Conservation (phyloP, 2,113 vertebrate genomes). For the Ceratotherium simum region DNA sequence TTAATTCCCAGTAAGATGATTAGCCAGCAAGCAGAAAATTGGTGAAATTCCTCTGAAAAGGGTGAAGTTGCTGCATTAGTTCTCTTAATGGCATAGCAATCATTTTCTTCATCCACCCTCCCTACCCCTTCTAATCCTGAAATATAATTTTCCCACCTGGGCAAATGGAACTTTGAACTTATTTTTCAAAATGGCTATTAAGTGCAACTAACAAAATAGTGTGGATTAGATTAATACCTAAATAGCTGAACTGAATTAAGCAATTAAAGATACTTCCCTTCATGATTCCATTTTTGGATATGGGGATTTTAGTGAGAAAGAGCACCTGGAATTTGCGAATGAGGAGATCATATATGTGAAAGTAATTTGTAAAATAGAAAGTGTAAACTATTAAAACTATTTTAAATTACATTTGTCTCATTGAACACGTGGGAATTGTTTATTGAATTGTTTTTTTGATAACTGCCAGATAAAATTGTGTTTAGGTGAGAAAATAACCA, state of each 20-base stretch:
- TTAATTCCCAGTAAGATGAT: constrained; percentile 72
- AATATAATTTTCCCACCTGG: constrained; percentile 63
- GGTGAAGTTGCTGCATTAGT: neutral
- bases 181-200: constrained; percentile 54
- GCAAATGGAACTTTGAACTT: constrained; percentile 39
- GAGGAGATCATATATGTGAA: neutral
- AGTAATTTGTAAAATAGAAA: constrained; percentile 22
- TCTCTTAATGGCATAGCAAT: constrained; percentile 17
- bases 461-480: neutral
- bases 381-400: neutral
- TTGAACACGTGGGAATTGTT: constrained; percentile 9
- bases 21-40: constrained; percentile 73
- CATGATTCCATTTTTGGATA: constrained; percentile 51
- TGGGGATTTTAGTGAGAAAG: constrained; percentile 41
- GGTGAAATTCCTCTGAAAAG: constrained; percentile 64
- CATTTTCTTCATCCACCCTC: neutral
- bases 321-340: constrained; percentile 37
- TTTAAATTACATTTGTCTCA: constrained; percentile 32
- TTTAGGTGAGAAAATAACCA: neutral
- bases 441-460: constrained; percentile 23
- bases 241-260: constrained; percentile 61
- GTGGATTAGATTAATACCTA: constrained; percentile 57
- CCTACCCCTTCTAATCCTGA: constrained; percentile 26
- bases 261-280: constrained; percentile 60
- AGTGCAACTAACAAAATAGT: constrained; percentile 5